These are phyloP conservation scores for Phrynocephalus guinanensis DNA, from an alignment of 2,797 vertebrate genomes.

Conservation along the genomic window DNA sequence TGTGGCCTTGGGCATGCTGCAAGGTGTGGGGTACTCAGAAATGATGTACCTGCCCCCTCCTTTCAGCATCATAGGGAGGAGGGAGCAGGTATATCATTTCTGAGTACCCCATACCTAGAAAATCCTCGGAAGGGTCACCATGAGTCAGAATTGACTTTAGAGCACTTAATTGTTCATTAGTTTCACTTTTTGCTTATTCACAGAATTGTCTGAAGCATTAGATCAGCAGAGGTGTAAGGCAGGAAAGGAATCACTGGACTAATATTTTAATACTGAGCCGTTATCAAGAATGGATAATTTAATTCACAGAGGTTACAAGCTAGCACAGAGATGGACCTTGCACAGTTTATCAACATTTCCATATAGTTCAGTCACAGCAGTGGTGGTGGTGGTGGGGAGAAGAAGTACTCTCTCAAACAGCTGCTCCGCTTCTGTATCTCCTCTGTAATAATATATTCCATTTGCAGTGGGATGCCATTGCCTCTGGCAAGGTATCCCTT, in stretches of 20 bases:
- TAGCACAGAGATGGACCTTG: conserved; percentile 63
- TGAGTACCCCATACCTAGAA: too few species aligned
- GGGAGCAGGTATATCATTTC: too few species aligned
- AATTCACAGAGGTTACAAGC: conserved; percentile 56
- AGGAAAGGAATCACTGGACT: not conserved
- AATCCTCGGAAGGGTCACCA: too few species aligned
- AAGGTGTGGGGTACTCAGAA: too few species aligned
- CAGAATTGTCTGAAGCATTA: not conserved
- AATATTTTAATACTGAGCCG: conserved; percentile 51
- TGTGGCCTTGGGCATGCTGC: too few species aligned
- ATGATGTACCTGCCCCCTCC: too few species aligned
- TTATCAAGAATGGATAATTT: conserved; percentile 61
- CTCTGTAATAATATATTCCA: conserved; percentile 62
- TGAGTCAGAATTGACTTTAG: too few species aligned
- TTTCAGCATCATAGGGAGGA: too few species aligned
- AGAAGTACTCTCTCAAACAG: not conserved
- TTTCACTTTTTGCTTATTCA: not conserved
- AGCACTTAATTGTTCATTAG: too few species aligned
- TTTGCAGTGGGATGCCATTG: conserved; percentile 69
- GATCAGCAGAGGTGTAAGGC: not conserved
- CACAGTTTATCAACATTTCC: conserved; percentile 55
- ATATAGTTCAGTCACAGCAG: conserved; percentile 41
- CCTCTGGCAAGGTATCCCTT: conserved; percentile 71
- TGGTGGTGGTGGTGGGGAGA: not conserved
- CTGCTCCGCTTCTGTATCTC: conserved; percentile 42